Evolutionary conservation across 2,888 invertebrate species (phyloP), one percentile per base, ranked within the genome.

Genomic region (Odontothrips loti): DNA sequence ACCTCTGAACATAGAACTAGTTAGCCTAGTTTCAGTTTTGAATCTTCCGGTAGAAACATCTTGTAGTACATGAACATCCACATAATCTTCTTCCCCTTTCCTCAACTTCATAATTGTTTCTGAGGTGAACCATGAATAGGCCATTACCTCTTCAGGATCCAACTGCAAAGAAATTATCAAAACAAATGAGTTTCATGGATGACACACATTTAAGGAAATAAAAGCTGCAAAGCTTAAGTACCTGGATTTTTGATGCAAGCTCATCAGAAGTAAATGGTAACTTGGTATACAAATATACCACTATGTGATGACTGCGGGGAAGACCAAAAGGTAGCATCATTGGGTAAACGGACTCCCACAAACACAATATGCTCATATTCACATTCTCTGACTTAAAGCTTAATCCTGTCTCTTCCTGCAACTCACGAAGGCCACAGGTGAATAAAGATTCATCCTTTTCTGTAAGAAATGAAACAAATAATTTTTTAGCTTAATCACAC

Each of bases 351-450:
- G 88, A 88, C 86, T 89, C 86, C 84, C 86, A 86, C 47, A 84
- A 83, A 47, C 85, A 85, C 27, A 85, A 82, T 47, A 83, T 80
- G 29, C 79, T 58, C 23, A 81, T 81, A n/a, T 80, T 63, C 9
- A 80, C 79, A 23, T 81, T 78, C 17, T 68, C 47, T 15, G 82
- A 58, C 82, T 82, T 83, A 0, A 88, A 82, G 12, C 84, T 80
- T 4, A 89, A 82, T 0, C 88, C 88, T 1, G 87, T 87, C 82
- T 89, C 88, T 83, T 89, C 88, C 34, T 84, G 80, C 63, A 88
- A 84, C 82, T 88, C 88, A 79, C 88, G 82, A 20, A 88, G 82
- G 11, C 87, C 88, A 15, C 87, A 87, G 51, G 86, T 85, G 15
- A 84, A 79, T 4, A 88, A 82, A 84, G 87, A 83, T 82, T 86